Conservation (phyloP, 2,113 vertebrate genomes). For the Malurus melanocephalus region DNA sequence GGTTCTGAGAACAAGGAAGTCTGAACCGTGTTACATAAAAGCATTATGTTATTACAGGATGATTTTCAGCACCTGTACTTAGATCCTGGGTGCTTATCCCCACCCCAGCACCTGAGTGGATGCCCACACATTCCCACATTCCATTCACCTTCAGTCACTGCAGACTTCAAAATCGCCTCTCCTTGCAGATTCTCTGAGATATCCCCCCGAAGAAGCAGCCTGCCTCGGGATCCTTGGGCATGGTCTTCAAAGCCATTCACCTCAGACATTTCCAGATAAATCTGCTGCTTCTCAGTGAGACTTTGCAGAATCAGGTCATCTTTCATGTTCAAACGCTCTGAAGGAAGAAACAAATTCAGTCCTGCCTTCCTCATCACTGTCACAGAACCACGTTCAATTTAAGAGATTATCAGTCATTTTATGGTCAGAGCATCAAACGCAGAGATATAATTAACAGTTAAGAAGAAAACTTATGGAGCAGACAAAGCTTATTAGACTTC, state of each 20-base stretch:
- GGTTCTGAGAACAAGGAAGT: neutral
- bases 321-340: conserved; percentile 83
- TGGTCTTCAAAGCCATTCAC: conserved; percentile 76
- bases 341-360: neutral
- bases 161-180: conserved; percentile 82
- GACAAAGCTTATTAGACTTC: neutral
- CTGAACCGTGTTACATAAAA: neutral
- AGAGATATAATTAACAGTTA: neutral
- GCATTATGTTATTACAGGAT: neutral
- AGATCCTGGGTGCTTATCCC: neutral
- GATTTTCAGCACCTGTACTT: neutral
- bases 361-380: neutral
- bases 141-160: conserved; percentile 84
- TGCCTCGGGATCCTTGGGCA: conserved; percentile 19
- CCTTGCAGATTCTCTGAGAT: conserved; percentile 83
- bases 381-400: neutral
- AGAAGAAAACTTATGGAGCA: neutral
- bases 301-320: conserved; percentile 81
- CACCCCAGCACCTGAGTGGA: neutral
- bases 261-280: conserved; percentile 87
- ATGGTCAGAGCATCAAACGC: neutral
- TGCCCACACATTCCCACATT: neutral
- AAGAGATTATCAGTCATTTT: neutral
- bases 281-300: conserved; percentile 87
- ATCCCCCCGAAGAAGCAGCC: conserved; percentile 79